Base-by-base conservation (phyloP, 2,113 vertebrate genomes). In the Bos javanicus region DNA sequence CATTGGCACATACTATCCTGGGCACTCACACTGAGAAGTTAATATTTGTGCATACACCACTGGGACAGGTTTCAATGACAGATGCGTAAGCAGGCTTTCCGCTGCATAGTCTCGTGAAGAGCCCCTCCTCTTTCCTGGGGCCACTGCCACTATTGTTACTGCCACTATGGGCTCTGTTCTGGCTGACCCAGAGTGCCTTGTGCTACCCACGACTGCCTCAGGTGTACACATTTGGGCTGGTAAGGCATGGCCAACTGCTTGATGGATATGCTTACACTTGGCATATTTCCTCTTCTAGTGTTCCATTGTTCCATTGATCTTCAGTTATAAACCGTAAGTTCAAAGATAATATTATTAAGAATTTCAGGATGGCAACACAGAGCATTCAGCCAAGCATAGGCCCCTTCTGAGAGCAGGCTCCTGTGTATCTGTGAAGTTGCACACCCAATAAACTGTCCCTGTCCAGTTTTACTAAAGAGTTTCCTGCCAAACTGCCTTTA, bases 401-500 rank as follows among this genome's bases (percentile, higher is more conserved):
- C 56, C 5, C 11, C 2, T 94, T 60, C 78, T 84, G 36, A 60
- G 59, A 91, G 16, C 28, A 57, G 74, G 17, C 14, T 21, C 50
- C 30, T 94, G 11, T 76, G 74, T 5, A 30, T 36, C 33, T 81
- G 3, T 59, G 16, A 97, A 71, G 76, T 56, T 86, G 54, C 39
- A 85, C 15, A 56, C 50, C 43, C 33, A 74, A 52, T 46, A 92
- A 84, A 33, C 71, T 90, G 60, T n/a, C 82, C n/a, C 6, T 83
- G 25, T 80, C 33, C n/a, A 43, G 2, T 94, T 93, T 50, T 87
- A 81, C 36, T 67, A 52, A 86, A 94, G 21, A 78, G 33, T 92
- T 95, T 85, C n/a, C 36, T 97, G 59, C 43, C 89, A 90, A 87
- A 83, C 52, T 92, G 46, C 87, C 46, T 96, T 78, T 88, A 71